Evolutionary conservation across 2,113 vertebrate genomes (phyloP).

Genomic region (Chloroceryle aenea): DNA sequence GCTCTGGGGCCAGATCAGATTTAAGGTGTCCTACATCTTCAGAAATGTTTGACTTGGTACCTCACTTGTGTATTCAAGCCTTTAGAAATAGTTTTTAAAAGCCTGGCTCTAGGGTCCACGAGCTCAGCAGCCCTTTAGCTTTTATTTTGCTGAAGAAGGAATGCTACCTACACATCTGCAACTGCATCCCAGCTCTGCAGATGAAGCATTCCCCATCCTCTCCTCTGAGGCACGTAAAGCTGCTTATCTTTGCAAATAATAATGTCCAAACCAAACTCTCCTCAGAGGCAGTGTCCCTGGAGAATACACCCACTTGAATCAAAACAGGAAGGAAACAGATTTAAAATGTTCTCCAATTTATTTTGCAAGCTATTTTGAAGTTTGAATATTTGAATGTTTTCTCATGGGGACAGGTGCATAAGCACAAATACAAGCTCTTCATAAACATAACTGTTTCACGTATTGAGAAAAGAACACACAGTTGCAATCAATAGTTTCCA

Average conservation of each 20-base stretch:
- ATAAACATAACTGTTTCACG: not conserved
- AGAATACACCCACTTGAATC: not conserved
- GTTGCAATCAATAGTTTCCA: not conserved
- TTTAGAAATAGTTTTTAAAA: not conserved
- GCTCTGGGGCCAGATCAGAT: accelerated
- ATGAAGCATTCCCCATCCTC: not conserved
- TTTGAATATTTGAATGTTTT: not conserved
- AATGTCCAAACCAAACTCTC: not conserved
- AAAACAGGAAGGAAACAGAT: not conserved
- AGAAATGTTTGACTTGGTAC: not conserved
- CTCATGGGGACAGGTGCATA: not conserved
- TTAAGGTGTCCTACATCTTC: not conserved
- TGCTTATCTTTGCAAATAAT: not conserved
- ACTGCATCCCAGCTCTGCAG: not conserved
- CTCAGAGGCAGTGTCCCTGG: not conserved
- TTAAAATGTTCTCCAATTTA: not conserved
- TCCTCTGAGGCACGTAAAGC: not conserved
- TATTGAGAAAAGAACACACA: not conserved
- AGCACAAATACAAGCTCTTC: not conserved
- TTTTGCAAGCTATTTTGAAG: not conserved
- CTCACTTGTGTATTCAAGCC: not conserved
- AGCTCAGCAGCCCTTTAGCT: not conserved
- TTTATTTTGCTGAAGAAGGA: not conserved
- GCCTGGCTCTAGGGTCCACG: not conserved
- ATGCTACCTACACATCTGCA: not conserved